phyloP scores from a whole-genome alignment of 2,797 vertebrate genomes.

The Tauraco hartlaubi region DNA sequence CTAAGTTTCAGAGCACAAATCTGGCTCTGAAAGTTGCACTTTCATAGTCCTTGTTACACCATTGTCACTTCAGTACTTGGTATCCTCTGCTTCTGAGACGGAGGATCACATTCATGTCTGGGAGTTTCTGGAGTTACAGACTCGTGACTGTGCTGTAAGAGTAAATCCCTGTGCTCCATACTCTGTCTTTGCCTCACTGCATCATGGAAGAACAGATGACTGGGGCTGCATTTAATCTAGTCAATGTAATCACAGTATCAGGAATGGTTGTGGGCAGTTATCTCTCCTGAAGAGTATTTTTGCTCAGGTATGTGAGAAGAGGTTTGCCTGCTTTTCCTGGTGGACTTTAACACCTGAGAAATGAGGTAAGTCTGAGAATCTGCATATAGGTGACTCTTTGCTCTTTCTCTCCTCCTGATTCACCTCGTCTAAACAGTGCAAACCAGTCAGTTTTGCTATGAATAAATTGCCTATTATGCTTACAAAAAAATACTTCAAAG shows the following conservation, averaged over 20 bases:
- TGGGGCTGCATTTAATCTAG: neutral
- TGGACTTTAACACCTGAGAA: neutral
- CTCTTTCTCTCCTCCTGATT: neutral
- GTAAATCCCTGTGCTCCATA: neutral
- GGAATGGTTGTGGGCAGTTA: neutral
- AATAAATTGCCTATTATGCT: neutral
- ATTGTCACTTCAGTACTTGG: neutral
- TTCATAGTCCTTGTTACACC: neutral
- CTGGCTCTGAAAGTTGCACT: neutral
- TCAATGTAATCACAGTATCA: neutral
- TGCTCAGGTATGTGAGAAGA: neutral
- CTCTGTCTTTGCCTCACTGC: neutral
- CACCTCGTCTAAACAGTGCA: neutral
- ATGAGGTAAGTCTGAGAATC: neutral
- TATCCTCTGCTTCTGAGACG: neutral
- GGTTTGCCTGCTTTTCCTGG: neutral
- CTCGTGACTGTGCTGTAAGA: neutral
- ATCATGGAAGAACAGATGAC: neutral
- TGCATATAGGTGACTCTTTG: neutral
- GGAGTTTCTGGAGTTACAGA: neutral
- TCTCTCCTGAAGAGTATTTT: neutral
- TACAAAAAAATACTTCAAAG: neutral
- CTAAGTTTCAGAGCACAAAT: neutral
- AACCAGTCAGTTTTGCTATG: neutral
- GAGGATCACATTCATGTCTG: neutral